Evolutionary conservation across 30 jellyfish, hydroid and myxozoan species (phyloP), one percentile per base, ranked within the genome.

Genomic region (Phacellophora camtschatica): DNA sequence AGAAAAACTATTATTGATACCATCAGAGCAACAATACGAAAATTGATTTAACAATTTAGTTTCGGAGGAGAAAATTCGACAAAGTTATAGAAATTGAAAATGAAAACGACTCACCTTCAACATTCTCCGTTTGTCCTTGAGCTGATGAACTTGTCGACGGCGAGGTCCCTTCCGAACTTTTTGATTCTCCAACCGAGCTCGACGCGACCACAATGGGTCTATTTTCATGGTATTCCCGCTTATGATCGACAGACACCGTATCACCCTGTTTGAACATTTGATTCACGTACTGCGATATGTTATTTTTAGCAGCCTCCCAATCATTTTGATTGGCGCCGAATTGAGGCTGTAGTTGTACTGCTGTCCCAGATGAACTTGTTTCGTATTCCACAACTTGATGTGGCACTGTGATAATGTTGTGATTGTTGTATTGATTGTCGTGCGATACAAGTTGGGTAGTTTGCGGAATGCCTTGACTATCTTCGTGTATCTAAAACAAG

Each of bases 251-350:
- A 13, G 82, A 19, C 9, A 32, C 59, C 12, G 71, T 27, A 12
- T 57, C 88, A 36, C 81, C 74, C 32, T 66, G 56, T 10, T 24
- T 51, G 34, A 64, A 15, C 77, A 66, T 64, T 55, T 66, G 72
- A 43, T 80, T 80, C 69, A 80, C 62, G 53, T 80, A 80, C 39
- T 80, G 91, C 28, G 91, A 80, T 34, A 80, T 80, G 54, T 80
- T 80, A 69, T 80, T 80, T 66, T 80, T 80, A n/a, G 91, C 91
- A 2, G 79, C 36, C 56, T 65, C 91, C 91, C 84, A 65, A 6
- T 56, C 73, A 32, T 71, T 66, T 4, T 36, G 74, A 32, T 25
- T 53, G 2, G 73, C 61, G 13, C 77, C 77, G 33, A 50, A 49
- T 46, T 39, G 83, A 28, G 73, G 83, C 73, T 56, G 76, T 13